Base-by-base conservation (phyloP, 2,888 invertebrate genomes). In the Lasioglossum villosulum region DNA sequence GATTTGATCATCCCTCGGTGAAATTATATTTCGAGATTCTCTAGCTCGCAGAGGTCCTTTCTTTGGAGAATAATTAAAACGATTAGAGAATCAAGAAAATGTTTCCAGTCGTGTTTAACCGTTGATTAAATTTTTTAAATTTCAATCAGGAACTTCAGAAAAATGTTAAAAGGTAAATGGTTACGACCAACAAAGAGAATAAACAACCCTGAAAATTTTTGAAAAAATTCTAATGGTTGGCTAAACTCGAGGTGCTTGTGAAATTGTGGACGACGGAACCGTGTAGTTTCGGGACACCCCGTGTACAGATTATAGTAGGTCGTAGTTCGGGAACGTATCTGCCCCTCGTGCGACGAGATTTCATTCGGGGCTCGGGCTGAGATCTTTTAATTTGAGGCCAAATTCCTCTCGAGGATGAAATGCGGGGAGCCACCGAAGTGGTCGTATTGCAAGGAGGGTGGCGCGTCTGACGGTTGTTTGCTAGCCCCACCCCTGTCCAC, bases 381-480 rank as follows among this genome's bases (percentile, higher is more conserved):
- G 94, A 95, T 95, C 94, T 94, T 94, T 95, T 95, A 95, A 95
- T 95, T 95, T 94, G 93, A 93, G 93, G 91, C 93, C 91, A 93
- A 94, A 94, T 94, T 94, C 94, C 94, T 93, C 93, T 94, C 91
- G 92, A 94, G 94, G 93, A 92, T 93, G 92, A 92, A 93, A 92
- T 89, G 92, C 91, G 93, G 93, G 93, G 92, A 93, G 91, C 93
- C 93, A 91, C 91, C 89, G 92, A 92, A 93, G 93, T 92, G 93
- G 88, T 91, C 90, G 93, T 91, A 93, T 92, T 92, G 92, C 91
- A 89, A 90, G 90, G 88, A 92, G 92, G 92, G 93, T 90, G 90
- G 87, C 91, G 80, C 90, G 92, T 88, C 89, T 88, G 86, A 86
- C 88, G 88, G 88, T 92, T 91, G 91, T 91, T 92, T 89, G 90